phyloP scores from a whole-genome alignment of 2,888 invertebrate species.

The Oscheius myriophilus region DNA sequence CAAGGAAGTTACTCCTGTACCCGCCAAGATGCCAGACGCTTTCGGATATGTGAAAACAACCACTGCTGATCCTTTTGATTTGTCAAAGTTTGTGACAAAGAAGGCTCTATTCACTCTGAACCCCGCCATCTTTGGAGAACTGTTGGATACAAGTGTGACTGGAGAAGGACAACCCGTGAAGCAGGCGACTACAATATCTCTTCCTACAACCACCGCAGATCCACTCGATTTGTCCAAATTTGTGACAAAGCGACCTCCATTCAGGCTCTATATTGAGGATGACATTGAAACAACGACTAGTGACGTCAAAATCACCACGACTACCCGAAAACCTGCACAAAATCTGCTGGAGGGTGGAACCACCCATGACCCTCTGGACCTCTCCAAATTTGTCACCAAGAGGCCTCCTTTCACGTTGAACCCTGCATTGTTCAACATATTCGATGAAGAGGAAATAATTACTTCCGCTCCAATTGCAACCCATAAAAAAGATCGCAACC shows the following conservation, averaged over 20 bases:
- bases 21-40: conserved; percentile 6
- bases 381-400: conserved; percentile 21
- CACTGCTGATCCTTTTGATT: conserved; percentile 11
- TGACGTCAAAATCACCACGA: too few species aligned
- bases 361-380: conserved; percentile 12
- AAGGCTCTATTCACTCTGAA: conserved; percentile 7
- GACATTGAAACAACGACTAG: not conserved
- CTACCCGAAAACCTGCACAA: too few species aligned
- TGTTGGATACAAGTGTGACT: conserved; percentile 10
- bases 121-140: conserved; percentile 20
- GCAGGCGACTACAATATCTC: not conserved
- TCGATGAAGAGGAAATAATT: not conserved
- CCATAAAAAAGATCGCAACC: conserved; percentile 1
- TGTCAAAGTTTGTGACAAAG: conserved; percentile 22
- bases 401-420: conserved; percentile 18
- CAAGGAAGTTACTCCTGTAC: conserved; percentile 20
- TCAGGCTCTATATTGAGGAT: conserved; percentile 1
- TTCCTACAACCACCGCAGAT: conserved; percentile 1
- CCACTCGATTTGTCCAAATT: conserved; percentile 20
- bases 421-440: conserved; percentile 11
- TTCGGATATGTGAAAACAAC: not conserved
- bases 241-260: conserved; percentile 14
- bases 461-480: not conserved
- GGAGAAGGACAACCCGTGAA: conserved; percentile 3
- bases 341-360: not conserved